phyloP scores from a whole-genome alignment of 2,888 invertebrate species.

The Tiliacea citrago region DNA sequence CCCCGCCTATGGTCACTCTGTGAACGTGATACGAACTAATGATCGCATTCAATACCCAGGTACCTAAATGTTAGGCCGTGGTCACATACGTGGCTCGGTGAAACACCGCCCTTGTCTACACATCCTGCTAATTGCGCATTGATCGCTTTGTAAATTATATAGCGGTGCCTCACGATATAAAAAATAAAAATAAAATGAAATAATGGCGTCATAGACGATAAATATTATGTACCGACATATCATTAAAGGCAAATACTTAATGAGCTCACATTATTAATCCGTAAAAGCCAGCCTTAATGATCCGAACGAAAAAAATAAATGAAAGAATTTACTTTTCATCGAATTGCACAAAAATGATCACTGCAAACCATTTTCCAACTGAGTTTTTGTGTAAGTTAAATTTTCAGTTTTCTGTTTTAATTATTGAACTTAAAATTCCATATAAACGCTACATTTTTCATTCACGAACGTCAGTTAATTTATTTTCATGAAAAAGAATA shows the following conservation, averaged over 20 bases:
- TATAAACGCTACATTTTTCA: neutral
- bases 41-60: slow-evolving; percentile 67
- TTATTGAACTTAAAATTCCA: neutral
- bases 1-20: slow-evolving; percentile 67
- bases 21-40: slow-evolving; percentile 80
- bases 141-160: slow-evolving; percentile 58
- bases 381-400: slow-evolving; percentile 2
- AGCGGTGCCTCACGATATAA: neutral
- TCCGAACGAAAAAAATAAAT: slow-evolving; percentile 1
- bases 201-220: neutral
- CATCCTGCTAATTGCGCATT: slow-evolving; percentile 60
- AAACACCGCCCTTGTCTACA: slow-evolving; percentile 40
- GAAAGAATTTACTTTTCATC: slow-evolving; percentile 8
- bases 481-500: slow-evolving; percentile 10
- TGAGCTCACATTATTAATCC: neutral
- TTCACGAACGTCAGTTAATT: slow-evolving; percentile 5
- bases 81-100: slow-evolving; percentile 21
- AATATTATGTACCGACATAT: neutral
- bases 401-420: slow-evolving; percentile 15
- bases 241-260: neutral
- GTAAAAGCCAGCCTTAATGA: neutral
- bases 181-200: too few species aligned
- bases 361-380: neutral
- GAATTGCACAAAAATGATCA: neutral
- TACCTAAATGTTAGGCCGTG: slow-evolving; percentile 44